Evolutionary conservation across 1,140 invertebrate genomes (phyloP), one percentile per base, ranked within the genome.

Genomic region (Penaeus japonicus): DNA sequence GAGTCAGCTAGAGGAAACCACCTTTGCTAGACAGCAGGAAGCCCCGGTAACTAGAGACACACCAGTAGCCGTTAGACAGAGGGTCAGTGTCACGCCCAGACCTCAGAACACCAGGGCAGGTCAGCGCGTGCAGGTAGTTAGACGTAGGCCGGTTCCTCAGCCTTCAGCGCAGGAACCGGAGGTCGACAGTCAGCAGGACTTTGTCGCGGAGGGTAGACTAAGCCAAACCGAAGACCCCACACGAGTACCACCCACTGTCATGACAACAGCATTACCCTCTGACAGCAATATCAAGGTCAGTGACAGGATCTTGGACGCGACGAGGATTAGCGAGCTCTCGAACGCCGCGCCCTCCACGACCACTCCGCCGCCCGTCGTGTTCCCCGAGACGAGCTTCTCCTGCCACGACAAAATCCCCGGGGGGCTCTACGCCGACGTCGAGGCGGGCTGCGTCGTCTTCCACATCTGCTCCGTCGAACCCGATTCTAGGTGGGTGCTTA

Each of bases 361-460:
- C 59, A 53, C 85, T 22, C 20, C 24, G 53, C 81, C 81, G 53
- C 77, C 82, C 3, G 82, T 89, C 32, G 90, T 85, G 70, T 88
- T 87, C 79, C 92, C 92, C 10, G 89, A 89, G 65, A 93, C 92
- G 1, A 91, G 90, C 54, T 93, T 93, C 91, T 89, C 90, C 22
- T 93, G 92, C 75, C 32, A 32, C 15, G 84, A 91, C 79, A 91
- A 91, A 78, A 90, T 90, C 24, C 75, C 89, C 22, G 91, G 91
- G 57, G 92, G 92, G 12, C 91, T 92, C 70, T 93, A 93, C 77
- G 92, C 92, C 35, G 92, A 93, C 87, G 85, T 91, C 17, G 91
- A 92, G 86, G 90, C 92, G 17, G 89, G 90, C 20, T 93, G 92
- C 83, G 96, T 97, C 93, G 96, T 97, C 93, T 97, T 97, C 92